phyloP scores from a whole-genome alignment of 2,113 vertebrate species.

The Macquaria ambigua region DNA sequence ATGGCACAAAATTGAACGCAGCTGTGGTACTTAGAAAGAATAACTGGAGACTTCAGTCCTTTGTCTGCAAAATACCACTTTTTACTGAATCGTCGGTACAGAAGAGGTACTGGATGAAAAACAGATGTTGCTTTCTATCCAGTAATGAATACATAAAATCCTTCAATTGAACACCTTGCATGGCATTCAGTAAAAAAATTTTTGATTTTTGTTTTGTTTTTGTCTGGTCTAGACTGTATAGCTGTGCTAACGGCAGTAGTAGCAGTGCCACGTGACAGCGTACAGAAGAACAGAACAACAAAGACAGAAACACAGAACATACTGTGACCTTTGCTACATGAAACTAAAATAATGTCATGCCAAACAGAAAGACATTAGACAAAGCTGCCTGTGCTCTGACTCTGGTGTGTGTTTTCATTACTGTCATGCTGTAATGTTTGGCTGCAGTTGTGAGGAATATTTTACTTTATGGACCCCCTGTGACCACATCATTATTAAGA shows the following conservation, averaged over 20 bases:
- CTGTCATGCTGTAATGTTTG: slow-evolving; percentile 16
- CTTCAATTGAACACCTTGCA: not conserved
- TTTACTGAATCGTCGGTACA: not conserved
- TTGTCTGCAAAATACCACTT: slow-evolving; percentile 15
- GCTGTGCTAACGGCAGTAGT: not conserved
- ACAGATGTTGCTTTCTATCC: not conserved
- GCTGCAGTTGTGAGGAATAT: slow-evolving; percentile 28
- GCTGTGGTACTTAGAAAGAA: slow-evolving; percentile 12
- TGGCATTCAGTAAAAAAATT: not conserved
- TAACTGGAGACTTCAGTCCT: not conserved
- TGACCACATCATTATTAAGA: slow-evolving; percentile 20
- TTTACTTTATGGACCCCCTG: slow-evolving; percentile 24
- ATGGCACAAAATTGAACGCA: slow-evolving; percentile 44
- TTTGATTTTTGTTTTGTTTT: not conserved
- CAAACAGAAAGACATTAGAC: not conserved
- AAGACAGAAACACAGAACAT: not conserved
- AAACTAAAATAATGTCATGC: not conserved
- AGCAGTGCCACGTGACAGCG: not conserved
- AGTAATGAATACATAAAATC: not conserved
- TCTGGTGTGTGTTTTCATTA: slow-evolving; percentile 7
- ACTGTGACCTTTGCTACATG: not conserved
- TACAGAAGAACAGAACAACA: not conserved
- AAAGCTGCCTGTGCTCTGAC: not conserved
- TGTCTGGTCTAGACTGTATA: not conserved
- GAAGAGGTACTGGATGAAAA: not conserved